These are phyloP conservation scores for Hormiphora californensis DNA, from an alignment of 37 sponge, comb jelly and placozoan species.

Conservation along the genomic window DNA sequence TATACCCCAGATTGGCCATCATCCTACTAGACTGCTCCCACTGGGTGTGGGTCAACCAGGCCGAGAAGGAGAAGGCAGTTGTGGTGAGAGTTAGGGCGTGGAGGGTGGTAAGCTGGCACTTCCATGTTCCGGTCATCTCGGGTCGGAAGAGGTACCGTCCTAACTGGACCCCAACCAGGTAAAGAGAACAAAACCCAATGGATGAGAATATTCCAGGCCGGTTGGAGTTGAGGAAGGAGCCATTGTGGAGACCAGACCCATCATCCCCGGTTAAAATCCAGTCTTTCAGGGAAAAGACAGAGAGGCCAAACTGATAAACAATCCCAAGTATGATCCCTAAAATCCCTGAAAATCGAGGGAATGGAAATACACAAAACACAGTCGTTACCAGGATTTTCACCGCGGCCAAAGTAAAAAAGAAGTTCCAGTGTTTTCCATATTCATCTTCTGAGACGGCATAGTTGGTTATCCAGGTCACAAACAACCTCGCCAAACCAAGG, in stretches of 20 bases:
- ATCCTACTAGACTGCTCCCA: constrained; percentile 1
- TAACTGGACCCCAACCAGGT: constrained; percentile 68
- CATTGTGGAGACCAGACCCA: constrained; percentile 62
- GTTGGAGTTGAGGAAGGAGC: constrained; percentile 75
- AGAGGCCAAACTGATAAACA: constrained; percentile 66
- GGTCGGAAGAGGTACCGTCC: constrained; percentile 71
- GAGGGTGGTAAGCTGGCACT: neutral
- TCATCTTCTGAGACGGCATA: constrained; percentile 83
- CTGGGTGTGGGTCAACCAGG: neutral
- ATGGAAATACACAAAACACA: neutral
- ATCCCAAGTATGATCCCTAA: constrained; percentile 7
- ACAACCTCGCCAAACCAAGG: constrained; percentile 71
- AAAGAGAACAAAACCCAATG: constrained; percentile 77
- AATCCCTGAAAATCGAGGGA: neutral
- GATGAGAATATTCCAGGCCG: constrained; percentile 86
- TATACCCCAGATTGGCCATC: constrained; percentile 15
- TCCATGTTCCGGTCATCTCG: constrained; percentile 38
- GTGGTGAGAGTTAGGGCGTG: neutral
- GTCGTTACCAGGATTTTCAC: constrained; percentile 63
- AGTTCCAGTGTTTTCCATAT: constrained; percentile 98
- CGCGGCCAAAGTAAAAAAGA: constrained; percentile 92
- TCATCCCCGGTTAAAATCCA: constrained; percentile 66
- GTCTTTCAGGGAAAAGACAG: constrained; percentile 55
- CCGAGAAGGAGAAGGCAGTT: neutral
- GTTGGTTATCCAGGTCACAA: constrained; percentile 58